phyloP scores from a whole-genome alignment of 1,140 invertebrate genomes.

The Bombus polaris region DNA sequence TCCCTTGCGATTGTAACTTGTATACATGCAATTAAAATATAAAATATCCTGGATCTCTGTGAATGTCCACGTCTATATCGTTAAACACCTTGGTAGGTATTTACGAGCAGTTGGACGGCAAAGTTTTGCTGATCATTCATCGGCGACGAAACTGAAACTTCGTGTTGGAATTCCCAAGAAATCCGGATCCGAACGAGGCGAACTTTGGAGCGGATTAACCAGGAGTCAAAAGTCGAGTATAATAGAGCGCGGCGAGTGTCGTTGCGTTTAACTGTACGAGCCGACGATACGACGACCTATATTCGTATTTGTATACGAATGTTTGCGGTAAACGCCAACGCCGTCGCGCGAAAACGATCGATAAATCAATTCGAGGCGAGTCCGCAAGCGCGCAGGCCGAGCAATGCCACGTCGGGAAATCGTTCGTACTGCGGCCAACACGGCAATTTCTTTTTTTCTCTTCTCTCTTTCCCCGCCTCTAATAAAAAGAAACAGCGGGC shows the following conservation, averaged over 20 bases:
- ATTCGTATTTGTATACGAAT: constrained; percentile 59
- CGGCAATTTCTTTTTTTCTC: background rate
- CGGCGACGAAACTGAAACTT: background rate
- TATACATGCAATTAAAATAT: background rate
- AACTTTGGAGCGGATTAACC: background rate
- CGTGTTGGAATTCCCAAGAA: background rate
- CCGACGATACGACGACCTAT: constrained; percentile 52
- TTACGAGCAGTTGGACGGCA: too few species aligned
- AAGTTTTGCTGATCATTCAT: background rate
- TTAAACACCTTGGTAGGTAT: background rate
- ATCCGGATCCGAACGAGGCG: background rate
- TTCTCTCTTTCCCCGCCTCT: background rate
- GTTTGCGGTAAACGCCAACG: constrained; percentile 56
- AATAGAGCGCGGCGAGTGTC: background rate
- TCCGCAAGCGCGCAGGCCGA: constrained; percentile 57
- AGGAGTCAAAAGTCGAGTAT: constrained; percentile 19
- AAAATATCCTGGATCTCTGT: background rate
- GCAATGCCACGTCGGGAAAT: constrained; percentile 32
- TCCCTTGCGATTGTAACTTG: background rate
- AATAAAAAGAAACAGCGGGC: background rate
- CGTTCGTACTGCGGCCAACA: constrained; percentile 32
- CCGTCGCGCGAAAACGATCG: constrained; percentile 60
- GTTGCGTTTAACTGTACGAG: constrained; percentile 27
- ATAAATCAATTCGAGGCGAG: constrained; percentile 66
- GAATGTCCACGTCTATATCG: background rate